Percentiles rank a stretch among this genome's conserved stretches.
phyloP scores from a whole-genome alignment of 2,797 vertebrate species.

The Hybognathus amarus region DNA sequence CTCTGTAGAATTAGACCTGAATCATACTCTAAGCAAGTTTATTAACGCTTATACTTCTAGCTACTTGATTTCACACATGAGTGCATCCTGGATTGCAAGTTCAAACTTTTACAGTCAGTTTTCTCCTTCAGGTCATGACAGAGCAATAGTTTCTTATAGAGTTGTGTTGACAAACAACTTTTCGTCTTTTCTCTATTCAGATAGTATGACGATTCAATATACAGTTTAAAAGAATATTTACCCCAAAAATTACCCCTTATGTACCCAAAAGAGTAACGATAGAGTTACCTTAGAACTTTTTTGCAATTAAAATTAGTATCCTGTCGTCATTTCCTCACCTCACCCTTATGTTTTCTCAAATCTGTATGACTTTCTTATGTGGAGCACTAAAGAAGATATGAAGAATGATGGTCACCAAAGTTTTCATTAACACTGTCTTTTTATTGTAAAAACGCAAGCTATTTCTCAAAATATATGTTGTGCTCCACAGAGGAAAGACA shows the following conservation, averaged over 20 bases:
- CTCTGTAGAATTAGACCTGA: constrained; percentile 64
- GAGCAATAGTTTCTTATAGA: background rate
- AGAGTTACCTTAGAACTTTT: no score
- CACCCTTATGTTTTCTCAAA: background rate
- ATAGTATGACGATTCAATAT: background rate
- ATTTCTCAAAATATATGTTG: background rate
- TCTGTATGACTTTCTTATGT: background rate
- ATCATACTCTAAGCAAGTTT: constrained; percentile 2
- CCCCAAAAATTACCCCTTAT: background rate
- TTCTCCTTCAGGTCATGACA: background rate
- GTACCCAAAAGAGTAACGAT: no score
- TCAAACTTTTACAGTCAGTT: background rate
- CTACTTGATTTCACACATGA: constrained; percentile 10
- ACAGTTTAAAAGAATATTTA: background rate
- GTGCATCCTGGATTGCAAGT: constrained; percentile 3
- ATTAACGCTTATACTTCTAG: background rate
- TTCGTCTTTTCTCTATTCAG: background rate
- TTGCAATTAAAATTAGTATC: no score
- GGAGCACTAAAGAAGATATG: background rate
- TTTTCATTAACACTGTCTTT: background rate
- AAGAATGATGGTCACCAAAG: background rate
- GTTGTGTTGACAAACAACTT: background rate
- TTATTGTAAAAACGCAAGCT: background rate
- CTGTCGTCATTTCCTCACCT: background rate
- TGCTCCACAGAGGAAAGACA: background rate